These are phyloP conservation scores for Palaemon carinicauda DNA, from an alignment of 1,140 invertebrate species.

Conservation along the genomic window DNA sequence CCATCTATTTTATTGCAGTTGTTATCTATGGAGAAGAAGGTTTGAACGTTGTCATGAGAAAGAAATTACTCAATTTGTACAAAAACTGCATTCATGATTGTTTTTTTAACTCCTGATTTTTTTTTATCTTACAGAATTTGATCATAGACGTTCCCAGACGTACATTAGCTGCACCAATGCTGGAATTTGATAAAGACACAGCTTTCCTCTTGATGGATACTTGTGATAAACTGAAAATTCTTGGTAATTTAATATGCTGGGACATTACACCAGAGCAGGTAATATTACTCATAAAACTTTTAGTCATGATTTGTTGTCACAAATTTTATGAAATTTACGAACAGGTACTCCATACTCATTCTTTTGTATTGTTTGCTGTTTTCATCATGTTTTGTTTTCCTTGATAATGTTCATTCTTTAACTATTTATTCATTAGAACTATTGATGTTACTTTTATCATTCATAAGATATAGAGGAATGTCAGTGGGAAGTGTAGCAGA, in stretches of 20 bases:
- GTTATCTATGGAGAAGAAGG: too few relatives aligned
- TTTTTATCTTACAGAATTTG: background rate
- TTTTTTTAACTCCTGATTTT: background rate
- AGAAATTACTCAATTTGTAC: background rate
- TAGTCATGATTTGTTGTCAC: too few relatives aligned
- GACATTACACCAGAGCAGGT: constrained; percentile 29
- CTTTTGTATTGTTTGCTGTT: too few relatives aligned
- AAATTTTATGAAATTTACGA: too few relatives aligned
- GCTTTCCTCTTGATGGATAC: constrained; percentile 18
- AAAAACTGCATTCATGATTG: background rate
- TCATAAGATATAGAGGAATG: too few relatives aligned
- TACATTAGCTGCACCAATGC: constrained; percentile 32
- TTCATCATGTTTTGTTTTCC: too few relatives aligned
- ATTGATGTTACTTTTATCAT: too few relatives aligned
- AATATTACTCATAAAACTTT: background rate
- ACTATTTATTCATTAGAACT: too few relatives aligned
- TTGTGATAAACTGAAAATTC: background rate
- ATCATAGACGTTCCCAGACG: constrained; percentile 24
- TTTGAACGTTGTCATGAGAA: background rate
- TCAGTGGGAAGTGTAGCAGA: too few relatives aligned
- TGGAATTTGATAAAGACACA: constrained; percentile 26
- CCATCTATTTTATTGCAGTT: too few relatives aligned
- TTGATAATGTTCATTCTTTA: too few relatives aligned
- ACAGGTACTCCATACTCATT: too few relatives aligned
- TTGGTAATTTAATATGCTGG: constrained; percentile 39